Base-by-base conservation (phyloP, 2,888 invertebrate genomes). In the Synanthedon myopaeformis region DNA sequence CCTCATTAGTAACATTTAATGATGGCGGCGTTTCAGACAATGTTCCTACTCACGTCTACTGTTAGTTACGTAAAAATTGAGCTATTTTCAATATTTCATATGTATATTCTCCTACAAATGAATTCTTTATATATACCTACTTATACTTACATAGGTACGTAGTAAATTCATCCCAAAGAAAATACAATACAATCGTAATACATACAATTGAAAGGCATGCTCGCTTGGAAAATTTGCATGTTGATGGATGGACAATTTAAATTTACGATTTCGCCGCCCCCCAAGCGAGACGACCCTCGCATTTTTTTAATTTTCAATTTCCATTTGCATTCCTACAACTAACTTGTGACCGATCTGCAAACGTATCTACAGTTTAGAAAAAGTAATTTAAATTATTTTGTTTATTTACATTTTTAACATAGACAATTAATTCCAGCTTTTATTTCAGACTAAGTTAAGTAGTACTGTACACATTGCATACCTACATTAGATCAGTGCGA, bases 281-380 rank as follows among this genome's bases (percentile, higher is more conserved):
- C 75, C 62, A 65, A 60, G 74, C 66, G 73, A 69, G 60, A 65
- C 78, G 77, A 82, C 84, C 85, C 84, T 83, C 82, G 76, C 76
- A 68, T 80, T 84, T 85, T n/a, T 84, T 83, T 80, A 82, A 85
- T 84, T 86, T 86, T 86, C 85, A 83, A 84, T 85, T 86, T 84
- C 76, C 81, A 83, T 86, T 86, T 82, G 81, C 80, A 85, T 87
- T 83, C 83, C 78, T 59, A 51, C 73, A 70, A 73, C 79, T 80
- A 74, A 72, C 67, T 67, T 60, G 64, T 63, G 59, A 66, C 66
- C 72, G 64, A 69, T 70, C 60, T 63, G 61, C 57, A 45, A 59
- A 59, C 55, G 53, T 62, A 62, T 57, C 57, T 60, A 58, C 54
- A 59, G 45, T 12, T 35, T 35, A 35, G 35, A 35, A 35, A 35